These are phyloP conservation scores for Halcyon malimbica DNA, from an alignment of 2,113 vertebrate genomes.

Conservation along the genomic window DNA sequence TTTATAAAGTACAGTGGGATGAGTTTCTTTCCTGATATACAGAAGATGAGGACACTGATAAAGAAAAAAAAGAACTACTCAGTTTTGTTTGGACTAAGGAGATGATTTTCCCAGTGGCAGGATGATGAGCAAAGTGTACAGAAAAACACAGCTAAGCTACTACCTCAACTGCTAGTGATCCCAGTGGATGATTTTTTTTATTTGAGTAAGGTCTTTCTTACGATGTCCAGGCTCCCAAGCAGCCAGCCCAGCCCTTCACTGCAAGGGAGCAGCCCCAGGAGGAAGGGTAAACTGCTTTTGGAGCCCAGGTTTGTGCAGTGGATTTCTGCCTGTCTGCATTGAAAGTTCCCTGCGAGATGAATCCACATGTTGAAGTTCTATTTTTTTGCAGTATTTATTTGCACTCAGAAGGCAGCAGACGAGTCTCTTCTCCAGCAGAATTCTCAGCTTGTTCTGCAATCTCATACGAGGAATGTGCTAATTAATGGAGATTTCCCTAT, in stretches of 20 bases:
- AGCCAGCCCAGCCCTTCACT: background rate
- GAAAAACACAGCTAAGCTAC: slow-evolving; percentile 5
- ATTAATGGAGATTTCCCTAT: slow-evolving; percentile 11
- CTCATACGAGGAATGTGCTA: background rate
- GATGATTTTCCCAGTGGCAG: background rate
- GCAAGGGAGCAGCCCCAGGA: background rate
- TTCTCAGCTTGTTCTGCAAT: slow-evolving; percentile 34
- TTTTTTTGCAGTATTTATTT: slow-evolving; percentile 27
- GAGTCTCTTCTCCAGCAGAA: background rate
- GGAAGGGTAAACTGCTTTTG: background rate
- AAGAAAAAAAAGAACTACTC: background rate
- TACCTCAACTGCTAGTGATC: background rate
- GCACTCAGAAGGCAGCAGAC: background rate
- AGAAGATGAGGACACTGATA: background rate
- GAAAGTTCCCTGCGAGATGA: background rate
- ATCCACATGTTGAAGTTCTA: background rate
- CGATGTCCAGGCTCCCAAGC: background rate
- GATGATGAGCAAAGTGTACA: background rate
- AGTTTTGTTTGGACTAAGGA: background rate
- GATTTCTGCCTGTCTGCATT: background rate
- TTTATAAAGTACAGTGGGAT: background rate
- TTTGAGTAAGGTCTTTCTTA: slow-evolving; percentile 10
- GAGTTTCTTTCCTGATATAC: background rate
- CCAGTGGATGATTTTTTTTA: background rate
- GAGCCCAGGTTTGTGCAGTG: background rate